Evolutionary conservation across 2,113 vertebrate genomes (phyloP).

Genomic region (Mystacornis crossleyi): DNA sequence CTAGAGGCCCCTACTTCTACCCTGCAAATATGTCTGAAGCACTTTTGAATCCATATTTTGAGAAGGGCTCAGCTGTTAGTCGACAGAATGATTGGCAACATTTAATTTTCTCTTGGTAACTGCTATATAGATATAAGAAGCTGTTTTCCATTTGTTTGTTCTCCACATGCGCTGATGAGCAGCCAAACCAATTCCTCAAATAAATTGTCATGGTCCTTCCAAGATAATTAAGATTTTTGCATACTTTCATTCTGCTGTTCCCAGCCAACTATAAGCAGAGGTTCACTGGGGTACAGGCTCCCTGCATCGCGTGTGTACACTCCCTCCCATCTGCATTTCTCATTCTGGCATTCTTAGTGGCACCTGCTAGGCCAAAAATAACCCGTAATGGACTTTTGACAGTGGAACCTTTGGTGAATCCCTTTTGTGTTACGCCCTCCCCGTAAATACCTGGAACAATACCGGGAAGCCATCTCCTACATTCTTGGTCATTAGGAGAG

Average conservation of each 20-base stretch:
- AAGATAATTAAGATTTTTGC: not conserved
- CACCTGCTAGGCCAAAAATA: not conserved
- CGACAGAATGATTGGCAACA: not conserved
- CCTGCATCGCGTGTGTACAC: rapidly evolving
- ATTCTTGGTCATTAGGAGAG: not conserved
- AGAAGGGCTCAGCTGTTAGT: not conserved
- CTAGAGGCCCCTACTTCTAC: not conserved
- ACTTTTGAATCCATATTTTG: not conserved
- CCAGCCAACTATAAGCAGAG: not conserved
- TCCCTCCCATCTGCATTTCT: not conserved
- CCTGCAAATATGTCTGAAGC: not conserved
- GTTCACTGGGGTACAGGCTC: not conserved
- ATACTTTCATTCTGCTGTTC: not conserved
- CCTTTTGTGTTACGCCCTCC: not conserved
- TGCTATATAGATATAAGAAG: not conserved
- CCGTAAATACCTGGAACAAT: not conserved
- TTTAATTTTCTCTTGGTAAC: not conserved
- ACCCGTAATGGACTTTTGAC: not conserved
- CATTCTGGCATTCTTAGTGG: not conserved
- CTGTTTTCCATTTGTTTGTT: not conserved
- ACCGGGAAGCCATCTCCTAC: not conserved
- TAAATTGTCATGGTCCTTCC: not conserved
- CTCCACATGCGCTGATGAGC: not conserved
- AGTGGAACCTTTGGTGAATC: not conserved
- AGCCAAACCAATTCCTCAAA: not conserved